Evolutionary conservation across 1,140 invertebrate genomes (phyloP), one percentile per base, ranked within the genome.

Genomic region (Macrobrachium nipponense): DNA sequence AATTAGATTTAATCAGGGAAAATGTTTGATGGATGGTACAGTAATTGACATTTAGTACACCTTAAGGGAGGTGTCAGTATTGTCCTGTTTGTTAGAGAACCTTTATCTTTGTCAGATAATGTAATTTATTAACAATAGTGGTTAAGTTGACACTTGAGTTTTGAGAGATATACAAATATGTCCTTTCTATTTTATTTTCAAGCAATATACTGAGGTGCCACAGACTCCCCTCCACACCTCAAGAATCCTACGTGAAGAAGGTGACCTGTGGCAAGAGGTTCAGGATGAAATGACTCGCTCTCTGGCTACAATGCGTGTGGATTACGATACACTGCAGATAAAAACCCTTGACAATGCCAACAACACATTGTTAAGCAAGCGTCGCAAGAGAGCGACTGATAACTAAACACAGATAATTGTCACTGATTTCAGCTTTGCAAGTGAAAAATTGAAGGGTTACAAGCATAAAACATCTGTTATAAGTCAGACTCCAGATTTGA

Each of bases 231-330:
- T 99, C 4, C 95, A 97, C 91, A 98, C 97, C 4, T 94, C 96
- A 43, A 93, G 95, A 80, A 94, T 98, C 89, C 92, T 98, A 23
- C 94, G 95, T 83, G 98, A 99, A 92, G 95, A 96, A 72, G 95
- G 96, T 87, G 97, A 98, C 82, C 94, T 95, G 51, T 99, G 98
- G 98, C 95, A 96, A 5, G 98, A 99, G 90, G 97, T 99, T 18
- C 96, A 99, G 93, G 98, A 99, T 91, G 98, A 99, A 92, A 99
- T 99, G 97, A 98, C 96, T 0, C 94, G 97, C 83, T 98, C 98
- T 0, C 92, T 99, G 62, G 97, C 97, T 60, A 98, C 97, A 78
- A 99, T 99, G 98, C 93, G 98, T 79, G 92, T 94, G 27, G 93
- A 94, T 89, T 93, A 93, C 81, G 94, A 94, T 91, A 95, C 94